Conservation (phyloP, 30 jellyfish, hydroid and myxozoan genomes). For the Haliclystus octoradiatus region DNA sequence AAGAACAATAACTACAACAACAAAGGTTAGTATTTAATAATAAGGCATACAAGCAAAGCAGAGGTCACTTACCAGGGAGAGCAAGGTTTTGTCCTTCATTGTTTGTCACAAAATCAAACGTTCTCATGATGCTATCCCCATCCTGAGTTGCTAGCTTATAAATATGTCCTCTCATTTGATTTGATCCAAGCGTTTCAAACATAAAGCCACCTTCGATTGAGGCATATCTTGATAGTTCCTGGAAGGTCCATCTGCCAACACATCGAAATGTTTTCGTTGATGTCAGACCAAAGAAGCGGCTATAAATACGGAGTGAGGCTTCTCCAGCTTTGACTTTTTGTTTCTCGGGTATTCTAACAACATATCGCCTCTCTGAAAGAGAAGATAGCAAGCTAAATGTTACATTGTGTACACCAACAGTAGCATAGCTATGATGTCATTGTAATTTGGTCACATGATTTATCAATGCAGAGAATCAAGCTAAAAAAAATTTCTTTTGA, state of each 20-base stretch:
- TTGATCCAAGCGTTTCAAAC: conserved; percentile 15
- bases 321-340: conserved; percentile 74
- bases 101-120: conserved; percentile 20
- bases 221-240: conserved; percentile 43
- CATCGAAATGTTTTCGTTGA: conserved; percentile 51
- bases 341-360: conserved; percentile 51
- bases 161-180: conserved; percentile 12
- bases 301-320: conserved; percentile 41
- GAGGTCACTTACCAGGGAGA: too few relatives aligned
- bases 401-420: too few relatives aligned
- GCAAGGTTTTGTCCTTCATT: background rate
- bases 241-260: conserved; percentile 47
- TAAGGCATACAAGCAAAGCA: too few relatives aligned
- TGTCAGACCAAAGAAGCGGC: conserved; percentile 46
- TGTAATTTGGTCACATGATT: too few relatives aligned
- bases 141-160: conserved; percentile 28
- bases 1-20: too few relatives aligned
- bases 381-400: too few relatives aligned
- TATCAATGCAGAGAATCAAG: too few relatives aligned
- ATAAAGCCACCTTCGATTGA: conserved; percentile 49
- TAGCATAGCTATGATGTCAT: too few relatives aligned
- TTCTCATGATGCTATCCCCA: conserved; percentile 57
- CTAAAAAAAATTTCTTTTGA: too few relatives aligned
- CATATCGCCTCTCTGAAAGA: conserved; percentile 47
- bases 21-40: too few relatives aligned